phyloP scores from a whole-genome alignment of 2,888 invertebrate genomes.

The Nycteola revayana region DNA sequence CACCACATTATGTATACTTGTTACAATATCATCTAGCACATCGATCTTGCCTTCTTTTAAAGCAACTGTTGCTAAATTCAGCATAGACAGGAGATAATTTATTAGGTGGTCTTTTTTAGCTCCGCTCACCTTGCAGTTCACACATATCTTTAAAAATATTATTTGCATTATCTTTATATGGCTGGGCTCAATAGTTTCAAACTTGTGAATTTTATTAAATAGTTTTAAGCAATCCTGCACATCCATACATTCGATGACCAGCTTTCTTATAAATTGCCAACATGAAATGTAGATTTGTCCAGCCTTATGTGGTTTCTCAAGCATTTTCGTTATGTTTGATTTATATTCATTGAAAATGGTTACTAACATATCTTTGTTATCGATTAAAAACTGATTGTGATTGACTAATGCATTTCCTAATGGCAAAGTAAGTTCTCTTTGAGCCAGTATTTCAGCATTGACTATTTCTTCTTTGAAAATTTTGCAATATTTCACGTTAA shows the following conservation, averaged over 20 bases:
- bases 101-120: conserved; percentile 62
- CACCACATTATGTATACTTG: conserved; percentile 52
- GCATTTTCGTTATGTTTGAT: conserved; percentile 82
- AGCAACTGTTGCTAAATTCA: conserved; percentile 75
- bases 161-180: conserved; percentile 80
- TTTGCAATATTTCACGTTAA: conserved; percentile 69
- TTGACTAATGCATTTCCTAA: conserved; percentile 75
- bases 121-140: conserved; percentile 40
- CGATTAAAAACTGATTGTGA: conserved; percentile 58
- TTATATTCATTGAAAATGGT: conserved; percentile 83
- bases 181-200: conserved; percentile 82
- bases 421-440: conserved; percentile 85
- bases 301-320: conserved; percentile 87
- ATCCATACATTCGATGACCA: conserved; percentile 84
- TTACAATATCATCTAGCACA: conserved; percentile 44
- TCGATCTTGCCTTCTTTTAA: conserved; percentile 65
- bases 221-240: conserved; percentile 78
- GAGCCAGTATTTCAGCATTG: conserved; percentile 70
- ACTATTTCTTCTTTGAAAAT: conserved; percentile 69
- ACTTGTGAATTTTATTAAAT: conserved; percentile 83
- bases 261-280: conserved; percentile 78
- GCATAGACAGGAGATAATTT: conserved; percentile 78
- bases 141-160: conserved; percentile 77
- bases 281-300: conserved; percentile 84
- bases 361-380: conserved; percentile 69